phyloP scores from a whole-genome alignment of 2,113 vertebrate species.

The Hemichromis elongatus region DNA sequence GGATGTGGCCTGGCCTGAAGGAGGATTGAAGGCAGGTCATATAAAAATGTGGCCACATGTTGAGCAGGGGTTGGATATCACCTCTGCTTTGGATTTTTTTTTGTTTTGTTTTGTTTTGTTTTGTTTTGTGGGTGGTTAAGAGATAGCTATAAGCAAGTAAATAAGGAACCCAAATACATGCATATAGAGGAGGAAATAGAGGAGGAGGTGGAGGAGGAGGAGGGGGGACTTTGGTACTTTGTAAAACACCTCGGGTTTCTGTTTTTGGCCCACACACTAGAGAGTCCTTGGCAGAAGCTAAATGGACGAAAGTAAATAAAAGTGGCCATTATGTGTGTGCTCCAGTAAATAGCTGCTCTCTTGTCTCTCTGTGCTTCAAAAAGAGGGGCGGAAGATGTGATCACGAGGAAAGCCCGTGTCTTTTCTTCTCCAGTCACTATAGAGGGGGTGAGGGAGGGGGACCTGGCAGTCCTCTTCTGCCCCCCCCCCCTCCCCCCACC shows the following conservation, averaged over 20 bases:
- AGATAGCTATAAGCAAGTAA: constrained; percentile 19
- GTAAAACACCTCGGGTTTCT: constrained; percentile 59
- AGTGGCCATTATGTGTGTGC: constrained; percentile 69
- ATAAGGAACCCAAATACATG: neutral
- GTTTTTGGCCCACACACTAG: constrained; percentile 52
- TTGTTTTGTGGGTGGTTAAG: neutral
- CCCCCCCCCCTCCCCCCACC: neutral
- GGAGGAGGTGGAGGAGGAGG: neutral
- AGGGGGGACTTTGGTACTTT: constrained; percentile 41
- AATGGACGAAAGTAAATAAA: constrained; percentile 71
- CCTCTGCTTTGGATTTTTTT: constrained; percentile 2
- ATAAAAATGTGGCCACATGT: constrained; percentile 68
- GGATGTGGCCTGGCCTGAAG: constrained; percentile 34
- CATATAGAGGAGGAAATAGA: neutral
- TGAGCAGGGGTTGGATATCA: constrained; percentile 13
- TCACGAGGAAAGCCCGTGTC: constrained; percentile 68
- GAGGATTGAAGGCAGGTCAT: constrained; percentile 49
- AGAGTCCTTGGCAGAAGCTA: constrained; percentile 65
- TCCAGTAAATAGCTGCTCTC: constrained; percentile 71
- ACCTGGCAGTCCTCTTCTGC: constrained; percentile 10
- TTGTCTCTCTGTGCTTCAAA: constrained; percentile 63
- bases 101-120: neutral
- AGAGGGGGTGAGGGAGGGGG: constrained; percentile 19
- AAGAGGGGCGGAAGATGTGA: constrained; percentile 70
- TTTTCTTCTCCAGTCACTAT: constrained; percentile 60